Conservation (phyloP, 2,113 vertebrate genomes). For the Nesoenas mayeri region DNA sequence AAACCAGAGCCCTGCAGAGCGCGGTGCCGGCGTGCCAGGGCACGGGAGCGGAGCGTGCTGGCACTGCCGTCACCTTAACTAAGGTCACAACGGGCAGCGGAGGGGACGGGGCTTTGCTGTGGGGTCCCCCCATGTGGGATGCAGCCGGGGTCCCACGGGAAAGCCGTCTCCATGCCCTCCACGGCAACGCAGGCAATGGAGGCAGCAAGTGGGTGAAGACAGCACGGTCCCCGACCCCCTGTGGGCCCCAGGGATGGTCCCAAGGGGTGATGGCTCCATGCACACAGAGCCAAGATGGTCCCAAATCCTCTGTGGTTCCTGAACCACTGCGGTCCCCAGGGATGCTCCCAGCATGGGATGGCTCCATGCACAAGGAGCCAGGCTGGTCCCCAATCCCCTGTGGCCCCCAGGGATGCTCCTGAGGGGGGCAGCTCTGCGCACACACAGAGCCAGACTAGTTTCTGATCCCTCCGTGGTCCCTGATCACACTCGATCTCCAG, state of each 20-base stretch:
- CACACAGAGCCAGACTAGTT: not conserved
- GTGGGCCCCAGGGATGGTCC: not conserved
- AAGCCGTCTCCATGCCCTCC: accelerated
- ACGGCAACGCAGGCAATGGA: accelerated
- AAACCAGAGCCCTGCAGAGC: not conserved
- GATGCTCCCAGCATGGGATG: not conserved
- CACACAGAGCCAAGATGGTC: not conserved
- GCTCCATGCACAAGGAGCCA: not conserved
- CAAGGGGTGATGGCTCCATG: not conserved
- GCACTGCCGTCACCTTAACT: accelerated
- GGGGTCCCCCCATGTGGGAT: too few species aligned
- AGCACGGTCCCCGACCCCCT: not conserved
- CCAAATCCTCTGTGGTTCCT: not conserved
- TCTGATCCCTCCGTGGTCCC: not conserved
- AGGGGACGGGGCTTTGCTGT: too few species aligned
- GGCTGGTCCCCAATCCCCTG: not conserved
- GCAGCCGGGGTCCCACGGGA: not conserved
- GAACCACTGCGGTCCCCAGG: not conserved
- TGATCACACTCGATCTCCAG: not conserved
- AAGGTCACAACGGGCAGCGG: too few species aligned
- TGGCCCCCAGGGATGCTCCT: not conserved
- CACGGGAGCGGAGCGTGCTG: accelerated
- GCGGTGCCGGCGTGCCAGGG: not conserved
- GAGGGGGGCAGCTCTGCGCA: accelerated
- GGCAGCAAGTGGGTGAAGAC: not conserved